phyloP scores from a whole-genome alignment of 2,797 vertebrate genomes.

The Onychomys leucogaster region DNA sequence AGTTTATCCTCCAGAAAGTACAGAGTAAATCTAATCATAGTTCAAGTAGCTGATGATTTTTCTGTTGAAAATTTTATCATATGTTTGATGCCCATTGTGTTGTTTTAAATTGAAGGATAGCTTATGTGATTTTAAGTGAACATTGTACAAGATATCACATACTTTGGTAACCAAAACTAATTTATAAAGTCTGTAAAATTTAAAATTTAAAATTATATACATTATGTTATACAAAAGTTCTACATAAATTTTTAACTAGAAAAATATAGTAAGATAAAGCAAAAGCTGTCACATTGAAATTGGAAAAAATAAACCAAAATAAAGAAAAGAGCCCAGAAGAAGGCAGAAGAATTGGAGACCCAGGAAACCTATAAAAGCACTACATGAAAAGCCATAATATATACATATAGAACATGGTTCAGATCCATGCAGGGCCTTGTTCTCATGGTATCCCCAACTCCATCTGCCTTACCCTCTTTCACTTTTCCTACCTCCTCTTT shows the following conservation, averaged over 20 bases:
- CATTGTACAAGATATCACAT: not conserved
- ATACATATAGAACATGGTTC: not conserved
- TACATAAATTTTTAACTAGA: not conserved
- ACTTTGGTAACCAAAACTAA: not conserved
- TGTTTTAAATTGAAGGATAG: not conserved
- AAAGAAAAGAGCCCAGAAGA: not conserved
- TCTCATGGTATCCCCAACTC: not conserved
- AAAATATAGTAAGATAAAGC: not conserved
- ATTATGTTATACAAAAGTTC: not conserved
- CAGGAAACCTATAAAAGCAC: not conserved
- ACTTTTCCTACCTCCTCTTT: not conserved
- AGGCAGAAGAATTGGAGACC: not conserved
- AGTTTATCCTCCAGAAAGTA: not conserved
- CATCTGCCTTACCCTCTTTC: not conserved
- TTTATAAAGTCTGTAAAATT: not conserved
- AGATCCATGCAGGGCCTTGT: not conserved
- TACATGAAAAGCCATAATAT: not conserved
- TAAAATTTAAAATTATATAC: not conserved
- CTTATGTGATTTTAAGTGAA: not conserved
- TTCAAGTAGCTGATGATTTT: not conserved
- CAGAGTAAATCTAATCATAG: not conserved
- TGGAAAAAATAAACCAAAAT: not conserved
- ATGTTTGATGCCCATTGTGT: not conserved
- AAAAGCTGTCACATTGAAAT: not conserved
- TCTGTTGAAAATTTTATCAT: not conserved